These are phyloP conservation scores for Rutpela maculata DNA, from an alignment of 2,888 invertebrate species.

Conservation along the genomic window DNA sequence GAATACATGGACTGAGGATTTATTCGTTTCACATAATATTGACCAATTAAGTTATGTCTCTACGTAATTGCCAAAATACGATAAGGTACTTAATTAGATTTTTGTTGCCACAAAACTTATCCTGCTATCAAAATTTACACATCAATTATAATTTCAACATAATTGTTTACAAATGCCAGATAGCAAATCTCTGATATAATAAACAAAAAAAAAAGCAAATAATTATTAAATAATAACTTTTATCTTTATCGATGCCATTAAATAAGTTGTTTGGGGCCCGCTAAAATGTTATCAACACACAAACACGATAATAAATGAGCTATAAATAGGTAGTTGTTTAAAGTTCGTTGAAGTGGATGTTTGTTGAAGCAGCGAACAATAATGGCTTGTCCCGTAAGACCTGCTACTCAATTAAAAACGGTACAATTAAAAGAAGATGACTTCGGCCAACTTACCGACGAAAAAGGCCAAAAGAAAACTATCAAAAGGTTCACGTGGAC, in stretches of 20 bases:
- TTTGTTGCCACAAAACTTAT: too few relatives aligned
- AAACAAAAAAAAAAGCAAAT: constrained; percentile 6
- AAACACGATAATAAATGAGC: constrained; percentile 1
- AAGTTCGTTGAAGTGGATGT: constrained; percentile 2
- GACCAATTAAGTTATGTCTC: too few relatives aligned
- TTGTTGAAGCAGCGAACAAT: background rate
- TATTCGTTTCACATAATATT: too few relatives aligned
- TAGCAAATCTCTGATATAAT: background rate
- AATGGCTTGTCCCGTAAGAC: constrained; percentile 1
- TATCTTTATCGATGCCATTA: background rate
- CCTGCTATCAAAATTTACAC: too few relatives aligned
- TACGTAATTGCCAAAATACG: too few relatives aligned
- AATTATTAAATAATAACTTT: constrained; percentile 25
- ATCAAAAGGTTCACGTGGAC: constrained; percentile 80
- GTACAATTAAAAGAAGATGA: constrained; percentile 50
- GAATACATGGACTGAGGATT: too few relatives aligned
- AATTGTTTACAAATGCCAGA: background rate
- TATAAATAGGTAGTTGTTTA: constrained; percentile 17
- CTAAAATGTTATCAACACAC: constrained; percentile 23
- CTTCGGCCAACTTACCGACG: constrained; percentile 60
- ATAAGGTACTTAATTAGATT: too few relatives aligned
- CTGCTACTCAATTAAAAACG: background rate
- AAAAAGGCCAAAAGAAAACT: constrained; percentile 69
- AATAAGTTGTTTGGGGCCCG: background rate
- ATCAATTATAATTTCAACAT: too few relatives aligned